A percentile compares a stretch with the other conserved stretches of the same genome.
These are phyloP conservation scores for Thinocorus orbignyianus DNA, from an alignment of 2,113 vertebrate genomes.

Conservation along the genomic window DNA sequence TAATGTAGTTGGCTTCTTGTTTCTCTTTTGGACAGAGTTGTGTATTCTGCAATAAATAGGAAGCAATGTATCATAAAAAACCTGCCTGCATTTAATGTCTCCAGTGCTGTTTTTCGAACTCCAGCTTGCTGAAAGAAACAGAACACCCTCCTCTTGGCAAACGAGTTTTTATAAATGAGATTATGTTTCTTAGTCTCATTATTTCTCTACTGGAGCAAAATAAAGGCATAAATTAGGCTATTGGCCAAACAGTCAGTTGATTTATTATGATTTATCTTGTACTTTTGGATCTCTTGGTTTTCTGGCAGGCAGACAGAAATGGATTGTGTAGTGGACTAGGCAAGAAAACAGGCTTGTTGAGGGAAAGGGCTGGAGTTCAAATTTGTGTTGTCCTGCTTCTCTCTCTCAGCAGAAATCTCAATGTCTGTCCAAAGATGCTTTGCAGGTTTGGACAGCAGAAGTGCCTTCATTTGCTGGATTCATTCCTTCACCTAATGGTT, in stretches of 20 bases:
- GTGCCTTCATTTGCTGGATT: neutral
- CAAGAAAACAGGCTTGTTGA: neutral
- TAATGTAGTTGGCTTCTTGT: neutral
- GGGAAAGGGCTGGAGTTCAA: neutral
- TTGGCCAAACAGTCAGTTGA: neutral
- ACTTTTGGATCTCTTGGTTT: neutral
- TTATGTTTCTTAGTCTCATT: constrained; percentile 46
- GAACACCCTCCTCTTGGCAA: neutral
- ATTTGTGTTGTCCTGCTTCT: neutral
- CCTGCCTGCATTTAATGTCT: neutral
- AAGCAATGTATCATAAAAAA: neutral
- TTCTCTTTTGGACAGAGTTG: neutral
- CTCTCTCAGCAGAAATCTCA: neutral
- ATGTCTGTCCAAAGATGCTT: neutral
- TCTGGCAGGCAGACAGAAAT: neutral
- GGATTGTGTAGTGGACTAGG: neutral
- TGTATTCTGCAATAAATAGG: neutral
- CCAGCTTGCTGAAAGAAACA: neutral
- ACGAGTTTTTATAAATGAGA: neutral
- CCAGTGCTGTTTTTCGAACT: neutral
- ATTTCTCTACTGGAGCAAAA: constrained; percentile 20
- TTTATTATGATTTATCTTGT: constrained; percentile 26
- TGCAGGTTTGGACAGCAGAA: neutral
- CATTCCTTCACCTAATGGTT: neutral
- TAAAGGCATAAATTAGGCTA: neutral